Evolutionary conservation across 2,888 invertebrate species (phyloP).

Genomic region (Geophilus truncorum): DNA sequence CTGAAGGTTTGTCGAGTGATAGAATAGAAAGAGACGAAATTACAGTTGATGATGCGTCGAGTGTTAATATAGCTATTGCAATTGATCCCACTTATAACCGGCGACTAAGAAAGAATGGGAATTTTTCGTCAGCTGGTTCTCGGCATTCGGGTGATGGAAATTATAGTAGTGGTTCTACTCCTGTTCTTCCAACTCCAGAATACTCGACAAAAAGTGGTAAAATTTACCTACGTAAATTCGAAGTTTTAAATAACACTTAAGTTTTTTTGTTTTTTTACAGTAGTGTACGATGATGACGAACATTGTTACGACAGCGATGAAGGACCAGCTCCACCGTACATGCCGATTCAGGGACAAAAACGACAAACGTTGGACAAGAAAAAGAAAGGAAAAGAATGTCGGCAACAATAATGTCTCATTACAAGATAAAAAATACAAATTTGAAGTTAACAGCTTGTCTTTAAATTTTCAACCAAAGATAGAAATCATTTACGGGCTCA

Average conservation of each 20-base stretch:
- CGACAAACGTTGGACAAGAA: constrained; percentile 61
- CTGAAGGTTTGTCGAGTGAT: neutral
- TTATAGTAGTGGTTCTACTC: constrained; percentile 31
- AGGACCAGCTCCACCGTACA: constrained; percentile 62
- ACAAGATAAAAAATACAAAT: neutral
- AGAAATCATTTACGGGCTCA: neutral
- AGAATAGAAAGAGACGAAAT: neutral
- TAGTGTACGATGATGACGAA: constrained; percentile 28
- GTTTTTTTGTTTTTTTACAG: neutral
- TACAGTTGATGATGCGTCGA: neutral
- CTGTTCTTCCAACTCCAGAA: constrained; percentile 22
- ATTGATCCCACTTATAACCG: constrained; percentile 62
- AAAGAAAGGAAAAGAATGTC: constrained; percentile 59
- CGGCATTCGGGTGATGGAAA: neutral
- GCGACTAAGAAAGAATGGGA: constrained; percentile 32
- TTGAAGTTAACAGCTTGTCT: neutral
- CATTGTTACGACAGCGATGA: constrained; percentile 40
- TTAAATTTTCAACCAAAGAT: neutral
- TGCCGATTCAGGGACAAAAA: constrained; percentile 72
- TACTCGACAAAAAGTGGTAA: neutral
- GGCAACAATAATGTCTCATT: constrained; percentile 53
- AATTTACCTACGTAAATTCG: too few relatives aligned
- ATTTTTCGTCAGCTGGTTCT: neutral
- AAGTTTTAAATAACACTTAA: neutral
- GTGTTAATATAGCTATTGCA: constrained; percentile 59